Percentiles rank a stretch among this genome's conserved stretches.
Evolutionary conservation across 2,888 invertebrate species (phyloP).

Genomic region (Syritta pipiens): DNA sequence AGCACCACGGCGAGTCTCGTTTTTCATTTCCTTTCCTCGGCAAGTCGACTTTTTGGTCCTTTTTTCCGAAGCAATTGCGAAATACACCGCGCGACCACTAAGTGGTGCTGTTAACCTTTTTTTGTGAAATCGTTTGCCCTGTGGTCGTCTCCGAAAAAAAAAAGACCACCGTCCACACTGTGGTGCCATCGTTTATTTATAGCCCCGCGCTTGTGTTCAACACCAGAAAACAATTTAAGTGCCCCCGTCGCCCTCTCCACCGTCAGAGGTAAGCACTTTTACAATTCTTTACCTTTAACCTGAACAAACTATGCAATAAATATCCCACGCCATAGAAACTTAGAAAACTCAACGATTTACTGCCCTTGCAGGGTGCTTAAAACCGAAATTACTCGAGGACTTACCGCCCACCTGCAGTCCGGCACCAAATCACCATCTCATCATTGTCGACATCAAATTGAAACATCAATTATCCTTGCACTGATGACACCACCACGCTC

Average conservation of each 20-base stretch:
- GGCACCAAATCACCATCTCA: constrained; percentile 4
- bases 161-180: background rate
- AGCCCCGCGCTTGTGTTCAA: constrained; percentile 59
- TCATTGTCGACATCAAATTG: constrained; percentile 37
- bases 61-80: too few species aligned
- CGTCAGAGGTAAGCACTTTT: constrained; percentile 55
- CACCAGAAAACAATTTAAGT: constrained; percentile 64
- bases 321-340: constrained; percentile 39
- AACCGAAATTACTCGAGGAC: constrained; percentile 1
- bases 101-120: constrained; percentile 51
- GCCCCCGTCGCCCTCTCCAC: constrained; percentile 19
- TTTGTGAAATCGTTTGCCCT: constrained; percentile 8
- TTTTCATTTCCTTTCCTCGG: too few species aligned
- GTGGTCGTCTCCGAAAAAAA: background rate
- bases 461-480: constrained; percentile 51
- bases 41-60: too few species aligned
- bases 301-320: constrained; percentile 47
- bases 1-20: too few species aligned
- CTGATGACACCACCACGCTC: constrained; percentile 28
- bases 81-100: constrained; percentile 44
- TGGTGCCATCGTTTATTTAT: constrained; percentile 65
- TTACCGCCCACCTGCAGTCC: background rate
- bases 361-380: constrained; percentile 16
- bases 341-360: constrained; percentile 44
- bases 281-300: constrained; percentile 54